Conservation (phyloP, 2,888 invertebrate genomes). For the Linnaemya vulpina region DNA sequence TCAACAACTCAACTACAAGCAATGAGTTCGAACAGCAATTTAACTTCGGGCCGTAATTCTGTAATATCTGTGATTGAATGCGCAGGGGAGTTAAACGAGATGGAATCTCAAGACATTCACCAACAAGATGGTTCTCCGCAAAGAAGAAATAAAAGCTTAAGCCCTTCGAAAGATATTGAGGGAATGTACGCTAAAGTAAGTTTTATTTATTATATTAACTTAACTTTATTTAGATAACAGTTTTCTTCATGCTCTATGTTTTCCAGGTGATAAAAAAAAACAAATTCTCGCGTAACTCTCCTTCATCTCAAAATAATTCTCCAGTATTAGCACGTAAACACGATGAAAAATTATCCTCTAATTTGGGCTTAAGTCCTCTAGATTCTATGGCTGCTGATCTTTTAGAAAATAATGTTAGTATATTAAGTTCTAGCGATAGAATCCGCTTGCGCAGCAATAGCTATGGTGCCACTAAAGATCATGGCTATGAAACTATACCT, state of each 20-base stretch:
- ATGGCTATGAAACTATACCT: constrained; percentile 86
- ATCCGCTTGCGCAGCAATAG: constrained; percentile 82
- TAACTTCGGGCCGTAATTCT: constrained; percentile 82
- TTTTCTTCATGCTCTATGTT: background rate
- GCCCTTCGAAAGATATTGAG: constrained; percentile 89
- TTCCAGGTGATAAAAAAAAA: constrained; percentile 83
- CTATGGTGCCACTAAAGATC: constrained; percentile 83
- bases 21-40: constrained; percentile 79
- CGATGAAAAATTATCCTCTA: constrained; percentile 72
- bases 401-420: constrained; percentile 72
- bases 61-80: constrained; percentile 83
- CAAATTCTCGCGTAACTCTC: constrained; percentile 80
- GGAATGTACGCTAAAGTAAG: constrained; percentile 95
- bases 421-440: constrained; percentile 80
- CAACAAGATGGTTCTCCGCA: constrained; percentile 77
- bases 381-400: constrained; percentile 78
- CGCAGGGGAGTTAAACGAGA: constrained; percentile 66
- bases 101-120: constrained; percentile 52
- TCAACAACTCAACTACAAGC: constrained; percentile 74
- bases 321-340: constrained; percentile 79
- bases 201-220: background rate
- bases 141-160: constrained; percentile 82
- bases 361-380: constrained; percentile 77
- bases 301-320: constrained; percentile 81
- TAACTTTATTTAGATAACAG: background rate